Base-by-base conservation (phyloP, 2,113 vertebrate species). In the Nymphicus hollandicus region DNA sequence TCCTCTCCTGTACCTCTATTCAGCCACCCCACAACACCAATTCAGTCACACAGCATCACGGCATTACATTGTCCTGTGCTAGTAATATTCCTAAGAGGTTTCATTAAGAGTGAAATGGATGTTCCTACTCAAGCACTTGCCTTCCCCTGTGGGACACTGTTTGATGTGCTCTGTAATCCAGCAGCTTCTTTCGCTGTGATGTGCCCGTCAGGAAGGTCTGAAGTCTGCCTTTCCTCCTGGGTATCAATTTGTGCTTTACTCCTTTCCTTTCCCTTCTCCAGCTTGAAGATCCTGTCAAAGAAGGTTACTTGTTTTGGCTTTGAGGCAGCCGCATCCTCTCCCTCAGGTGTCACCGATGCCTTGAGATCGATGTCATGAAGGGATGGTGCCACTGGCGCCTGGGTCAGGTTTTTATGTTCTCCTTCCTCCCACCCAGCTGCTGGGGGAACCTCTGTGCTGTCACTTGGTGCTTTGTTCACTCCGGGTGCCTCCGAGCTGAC, bases 261-360 rank as follows among this genome's bases (percentile, higher is more conserved):
- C 4, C 76, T 61, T 2, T 37, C 97, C 83, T 69, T 96, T 52
- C 89, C 94, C 82, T 97, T 98, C 56, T 98, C 97, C 97, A 98
- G 95, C 78, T 90, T 98, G 96, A 99, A 99, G 86, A 99, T 81
- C 84, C 96, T 98, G 80, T 98, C 97, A 12, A 99, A 97, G 86
- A 99, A 93, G 56, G 86, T 96, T 55, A 97, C 12, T 89, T 91
- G 94, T 65, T 72, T 97, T 9, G 94, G 68, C 84, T 93, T 96
- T 4, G 94, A 20, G 33, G 63, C 5, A 4, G 80, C 78, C 0
- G 1, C 73, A 53, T 87, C 52, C 24, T 44, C 90, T 17, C 87
- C 64, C 93, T 96, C 81, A 4, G 93, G 81, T 22, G 91, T 50
- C 22, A 10, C 91, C 1, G 94, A 64, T 2, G 44, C 68, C 0